phyloP scores from a whole-genome alignment of 2,797 vertebrate species.

The Danionella dracula region DNA sequence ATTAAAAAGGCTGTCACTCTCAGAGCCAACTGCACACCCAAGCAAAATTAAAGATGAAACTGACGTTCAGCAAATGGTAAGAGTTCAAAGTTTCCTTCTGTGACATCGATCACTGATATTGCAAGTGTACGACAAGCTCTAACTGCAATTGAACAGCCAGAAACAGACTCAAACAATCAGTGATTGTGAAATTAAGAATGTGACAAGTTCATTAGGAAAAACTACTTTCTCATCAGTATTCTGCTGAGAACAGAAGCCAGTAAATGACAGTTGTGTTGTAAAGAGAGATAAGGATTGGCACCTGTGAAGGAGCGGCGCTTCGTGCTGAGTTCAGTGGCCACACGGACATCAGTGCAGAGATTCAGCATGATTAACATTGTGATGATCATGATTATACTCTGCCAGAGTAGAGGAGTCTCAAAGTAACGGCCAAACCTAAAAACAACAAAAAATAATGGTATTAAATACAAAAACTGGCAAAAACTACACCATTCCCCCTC shows the following conservation, averaged over 20 bases:
- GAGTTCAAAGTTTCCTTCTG: background rate
- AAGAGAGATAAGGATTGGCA: conserved; percentile 55
- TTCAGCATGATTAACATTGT: conserved; percentile 95
- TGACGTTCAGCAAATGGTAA: background rate
- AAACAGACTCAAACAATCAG: background rate
- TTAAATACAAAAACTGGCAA: too few relatives aligned
- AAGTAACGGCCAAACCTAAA: conserved; percentile 87
- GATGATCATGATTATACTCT: conserved; percentile 91
- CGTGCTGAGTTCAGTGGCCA: conserved; percentile 77
- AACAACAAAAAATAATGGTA: background rate
- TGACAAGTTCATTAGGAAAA: background rate
- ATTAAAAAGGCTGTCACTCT: background rate
- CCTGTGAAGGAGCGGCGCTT: conserved; percentile 88
- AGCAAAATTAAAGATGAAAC: background rate
- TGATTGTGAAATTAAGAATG: background rate
- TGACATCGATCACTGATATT: too few relatives aligned
- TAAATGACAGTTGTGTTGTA: conserved; percentile 3
- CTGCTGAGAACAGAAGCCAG: background rate
- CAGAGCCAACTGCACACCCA: background rate
- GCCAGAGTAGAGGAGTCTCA: conserved; percentile 88
- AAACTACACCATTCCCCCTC: too few relatives aligned
- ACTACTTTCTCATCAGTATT: background rate
- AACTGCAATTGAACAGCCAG: background rate
- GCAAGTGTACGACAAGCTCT: too few relatives aligned
- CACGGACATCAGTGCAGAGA: conserved; percentile 86